Evolutionary conservation across 1,140 invertebrate genomes (phyloP), one percentile per base, ranked within the genome.

Genomic region (Drosophila nebulosa): DNA sequence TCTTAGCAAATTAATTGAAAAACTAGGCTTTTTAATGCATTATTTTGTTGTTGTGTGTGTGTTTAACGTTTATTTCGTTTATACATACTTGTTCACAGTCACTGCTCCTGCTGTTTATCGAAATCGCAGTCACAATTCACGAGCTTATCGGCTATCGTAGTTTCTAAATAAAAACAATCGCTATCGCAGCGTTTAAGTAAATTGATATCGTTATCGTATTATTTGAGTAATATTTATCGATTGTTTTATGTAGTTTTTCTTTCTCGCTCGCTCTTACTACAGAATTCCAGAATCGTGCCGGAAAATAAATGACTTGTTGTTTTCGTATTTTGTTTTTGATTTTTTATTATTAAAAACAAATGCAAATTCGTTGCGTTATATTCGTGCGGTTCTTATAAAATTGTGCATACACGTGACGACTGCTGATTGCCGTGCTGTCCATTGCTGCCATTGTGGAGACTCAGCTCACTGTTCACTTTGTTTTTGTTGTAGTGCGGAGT

Each of bases 341-440:
- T 50, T 59, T 64, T 75, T 69, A 59, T 75, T 75, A 69, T 76
- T 57, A 75, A 65, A 85, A 85, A 68, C 78, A 86, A 85, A 85
- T 85, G 78, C 81, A 86, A 85, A 46, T 46, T 46, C 39, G 39
- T 78, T 86, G 74, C 53, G 70, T 53, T 26, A 7, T 30, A 21
- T 9, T 46, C 56, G 64, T 81, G 67, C 67, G 46, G 18, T 22
- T 81, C 72, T 83, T 91, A 91, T 89, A 91, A 90, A 70, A 91
- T 91, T 51, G 90, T 90, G 90, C 90, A 91, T 30, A 91, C 90
- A 61, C 90, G 86, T 27, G 90, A 91, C 60, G 89, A 79, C 52
- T 89, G 81, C 42, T 88, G 74, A 32, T 83, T 74, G 22, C 59
- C 79, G 27, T 63, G 64, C 56, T 78, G 67, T 68, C 56, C 12